Conservation (phyloP, 2,888 invertebrate genomes). For the Ametastegia equiseti region DNA sequence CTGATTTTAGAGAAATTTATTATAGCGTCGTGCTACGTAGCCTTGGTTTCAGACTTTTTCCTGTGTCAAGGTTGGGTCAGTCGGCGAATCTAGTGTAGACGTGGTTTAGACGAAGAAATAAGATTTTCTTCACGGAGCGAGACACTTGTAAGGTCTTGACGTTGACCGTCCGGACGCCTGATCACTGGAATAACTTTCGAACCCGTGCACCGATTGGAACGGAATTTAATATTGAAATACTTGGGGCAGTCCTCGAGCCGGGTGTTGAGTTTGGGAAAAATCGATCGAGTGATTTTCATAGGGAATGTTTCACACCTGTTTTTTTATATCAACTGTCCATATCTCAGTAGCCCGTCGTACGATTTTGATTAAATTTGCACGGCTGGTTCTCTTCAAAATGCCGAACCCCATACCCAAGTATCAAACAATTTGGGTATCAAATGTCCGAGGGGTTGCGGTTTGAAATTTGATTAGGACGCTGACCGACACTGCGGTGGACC, state of each 20-base stretch:
- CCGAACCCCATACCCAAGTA: neutral
- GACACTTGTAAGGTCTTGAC: neutral
- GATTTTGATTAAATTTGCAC: neutral
- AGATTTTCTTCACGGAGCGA: neutral
- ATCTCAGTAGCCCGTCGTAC: neutral
- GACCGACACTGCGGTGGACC: neutral
- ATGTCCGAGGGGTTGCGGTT: neutral
- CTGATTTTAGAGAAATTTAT: no score
- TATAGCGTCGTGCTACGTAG: no score
- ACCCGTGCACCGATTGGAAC: neutral
- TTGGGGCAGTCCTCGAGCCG: neutral
- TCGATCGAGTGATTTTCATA: neutral
- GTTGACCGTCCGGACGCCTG: neutral
- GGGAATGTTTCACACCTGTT: neutral
- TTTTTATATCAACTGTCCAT: neutral
- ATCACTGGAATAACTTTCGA: neutral
- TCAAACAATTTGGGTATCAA: neutral
- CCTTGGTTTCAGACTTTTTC: slow-evolving; percentile 56
- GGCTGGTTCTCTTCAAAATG: neutral
- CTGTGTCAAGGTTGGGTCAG: slow-evolving; percentile 70
- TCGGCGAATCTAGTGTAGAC: slow-evolving; percentile 5
- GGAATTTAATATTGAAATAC: neutral
- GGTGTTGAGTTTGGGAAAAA: neutral
- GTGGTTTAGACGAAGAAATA: neutral
- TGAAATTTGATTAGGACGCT: neutral